Conservation (phyloP, 2,888 invertebrate genomes). For the Caenorhabditis sp. region DNA sequence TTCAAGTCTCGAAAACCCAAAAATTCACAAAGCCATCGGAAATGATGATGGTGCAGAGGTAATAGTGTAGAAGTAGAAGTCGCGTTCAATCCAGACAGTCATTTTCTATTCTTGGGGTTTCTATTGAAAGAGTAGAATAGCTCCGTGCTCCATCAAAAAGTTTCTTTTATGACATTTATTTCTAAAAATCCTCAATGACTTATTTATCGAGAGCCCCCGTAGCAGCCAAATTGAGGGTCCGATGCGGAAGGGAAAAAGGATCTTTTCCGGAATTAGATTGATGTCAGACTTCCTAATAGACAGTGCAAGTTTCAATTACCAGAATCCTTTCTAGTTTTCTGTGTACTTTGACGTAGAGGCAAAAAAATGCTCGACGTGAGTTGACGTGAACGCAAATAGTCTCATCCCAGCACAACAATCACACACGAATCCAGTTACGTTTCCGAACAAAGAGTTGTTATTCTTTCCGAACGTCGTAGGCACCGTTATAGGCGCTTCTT, state of each 20-base stretch:
- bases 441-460: constrained; percentile 40
- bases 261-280: background rate
- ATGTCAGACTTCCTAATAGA: background rate
- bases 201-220: background rate
- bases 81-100: background rate
- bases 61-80: background rate
- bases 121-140: background rate
- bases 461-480: constrained; percentile 9
- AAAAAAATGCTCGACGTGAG: no score
- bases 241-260: no score
- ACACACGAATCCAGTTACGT: constrained; percentile 17
- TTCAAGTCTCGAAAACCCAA: no score
- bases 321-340: background rate
- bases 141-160: no score
- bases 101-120: background rate
- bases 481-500: background rate
- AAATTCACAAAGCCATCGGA: background rate
- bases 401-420: constrained; percentile 4
- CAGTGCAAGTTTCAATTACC: background rate
- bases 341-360: background rate
- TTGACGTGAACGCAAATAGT: constrained; percentile 10
- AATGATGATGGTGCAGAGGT: background rate
- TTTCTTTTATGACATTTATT: background rate
- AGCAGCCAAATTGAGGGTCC: no score
- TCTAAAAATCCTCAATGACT: background rate